phyloP scores from a whole-genome alignment of 1,140 invertebrate species.

The Musca domestica region DNA sequence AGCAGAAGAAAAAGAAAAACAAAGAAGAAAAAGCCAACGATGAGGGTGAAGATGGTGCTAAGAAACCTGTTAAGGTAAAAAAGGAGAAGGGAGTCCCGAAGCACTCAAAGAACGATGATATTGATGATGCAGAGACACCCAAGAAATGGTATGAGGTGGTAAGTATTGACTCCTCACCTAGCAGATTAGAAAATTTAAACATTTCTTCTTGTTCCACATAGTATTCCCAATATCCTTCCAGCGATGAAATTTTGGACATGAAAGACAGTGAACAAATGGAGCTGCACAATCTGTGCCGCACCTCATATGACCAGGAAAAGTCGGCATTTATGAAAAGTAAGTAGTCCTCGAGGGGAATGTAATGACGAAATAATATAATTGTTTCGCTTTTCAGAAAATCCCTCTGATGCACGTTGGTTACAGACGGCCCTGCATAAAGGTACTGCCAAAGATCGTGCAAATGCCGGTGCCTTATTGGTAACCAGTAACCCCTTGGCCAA shows the following conservation, averaged over 20 bases:
- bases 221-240: constrained; percentile 42
- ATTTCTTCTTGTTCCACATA: constrained; percentile 14
- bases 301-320: constrained; percentile 42
- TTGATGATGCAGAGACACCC: constrained; percentile 34
- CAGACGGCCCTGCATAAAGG: constrained; percentile 71
- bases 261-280: constrained; percentile 50
- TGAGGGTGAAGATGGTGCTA: constrained; percentile 32
- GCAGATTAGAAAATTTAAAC: background rate
- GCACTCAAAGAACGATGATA: constrained; percentile 26
- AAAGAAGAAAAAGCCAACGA: constrained; percentile 14
- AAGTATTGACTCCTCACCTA: constrained; percentile 14
- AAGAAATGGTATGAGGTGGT: constrained; percentile 52
- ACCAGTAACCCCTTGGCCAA: constrained; percentile 77
- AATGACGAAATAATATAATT: background rate
- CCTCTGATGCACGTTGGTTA: constrained; percentile 61
- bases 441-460: constrained; percentile 73
- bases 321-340: constrained; percentile 38
- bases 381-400: constrained; percentile 38
- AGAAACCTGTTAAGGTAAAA: background rate
- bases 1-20: constrained; percentile 27
- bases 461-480: constrained; percentile 70
- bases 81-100: constrained; percentile 35
- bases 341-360: constrained; percentile 3
- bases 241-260: constrained; percentile 47
- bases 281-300: constrained; percentile 44